Evolutionary conservation across 2,888 invertebrate species (phyloP), one percentile per base, ranked within the genome.

Genomic region (Chaetogeoica ovagalla): DNA sequence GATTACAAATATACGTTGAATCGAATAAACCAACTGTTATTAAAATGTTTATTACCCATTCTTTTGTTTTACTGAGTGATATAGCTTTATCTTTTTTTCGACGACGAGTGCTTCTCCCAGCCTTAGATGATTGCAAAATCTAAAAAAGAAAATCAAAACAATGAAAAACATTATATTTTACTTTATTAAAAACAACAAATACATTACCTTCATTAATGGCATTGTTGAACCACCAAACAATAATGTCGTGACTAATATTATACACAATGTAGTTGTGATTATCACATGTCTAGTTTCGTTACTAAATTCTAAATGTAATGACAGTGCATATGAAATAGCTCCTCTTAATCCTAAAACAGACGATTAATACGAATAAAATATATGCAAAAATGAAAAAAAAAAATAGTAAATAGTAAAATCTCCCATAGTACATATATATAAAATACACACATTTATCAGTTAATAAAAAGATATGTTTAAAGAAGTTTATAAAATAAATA

Each of bases 151-250:
- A 82, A 81, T 13, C 0, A 37, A 15, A 63, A 77, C 57, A 39
- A 21, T 48, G 30, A 17, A 48, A 17, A 60, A 30, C 59, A 23
- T 68, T 19, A 17, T 39, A 1, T 21, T 57, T 19, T 74, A 57
- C 37, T 21, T 65, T 23, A 57, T 43, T 57, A 8, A 39, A 55
- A 15, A 55, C 9, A 52, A 43, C 11, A 21, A 66, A 62, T 15
- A 63, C 23, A 55, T 76, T 84, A 86, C 86, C 84, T 98, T 98
- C 84, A 99, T 88, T 82, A 99, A 87, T 0, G 99, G 98, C 95
- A 98, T 96, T 0, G 99, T 98, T 13, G 97, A 94, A 4, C 99
- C 99, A 57, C 99, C 99, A 84, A 99, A 92, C 85, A 97, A 90
- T 60, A 99, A 88, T 0, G 98, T 97, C 0, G 98, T 98, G 84